Evolutionary conservation across 2,797 vertebrate genomes (phyloP).

Genomic region (Galago senegalensis): DNA sequence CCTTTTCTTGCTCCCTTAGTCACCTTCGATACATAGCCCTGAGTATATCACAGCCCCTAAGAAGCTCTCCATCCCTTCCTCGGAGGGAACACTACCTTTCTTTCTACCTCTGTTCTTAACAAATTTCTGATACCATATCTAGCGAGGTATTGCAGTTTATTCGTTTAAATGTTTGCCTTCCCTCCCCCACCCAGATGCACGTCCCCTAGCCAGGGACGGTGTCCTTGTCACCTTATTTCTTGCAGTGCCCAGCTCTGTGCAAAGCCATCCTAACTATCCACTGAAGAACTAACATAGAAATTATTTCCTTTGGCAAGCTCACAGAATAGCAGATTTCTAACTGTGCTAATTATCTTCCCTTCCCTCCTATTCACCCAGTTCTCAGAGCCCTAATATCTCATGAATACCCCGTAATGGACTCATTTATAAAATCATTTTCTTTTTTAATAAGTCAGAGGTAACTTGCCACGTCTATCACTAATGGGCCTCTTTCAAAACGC

Average conservation of each 20-base stretch:
- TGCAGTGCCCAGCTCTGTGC: too few species aligned
- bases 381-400: constrained; percentile 42
- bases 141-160: neutral
- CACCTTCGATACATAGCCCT: neutral
- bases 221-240: neutral
- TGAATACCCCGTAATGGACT: constrained; percentile 51
- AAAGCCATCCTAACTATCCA: neutral
- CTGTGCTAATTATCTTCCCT: constrained; percentile 56
- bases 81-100: neutral
- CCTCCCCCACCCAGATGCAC: neutral
- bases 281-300: neutral
- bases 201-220: rapidly evolving
- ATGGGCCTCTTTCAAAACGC: constrained; percentile 60
- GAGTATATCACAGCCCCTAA: neutral
- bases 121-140: neutral
- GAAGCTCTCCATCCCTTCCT: rapidly evolving
- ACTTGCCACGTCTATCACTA: neutral
- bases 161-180: neutral
- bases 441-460: constrained; percentile 69
- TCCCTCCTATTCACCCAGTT: neutral
- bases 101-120: neutral
- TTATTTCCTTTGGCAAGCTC: constrained; percentile 34
- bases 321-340: constrained; percentile 53
- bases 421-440: constrained; percentile 66
- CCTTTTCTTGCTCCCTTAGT: neutral